Base-by-base conservation (phyloP, 2,888 invertebrate genomes). In the Lucinisca nassula region DNA sequence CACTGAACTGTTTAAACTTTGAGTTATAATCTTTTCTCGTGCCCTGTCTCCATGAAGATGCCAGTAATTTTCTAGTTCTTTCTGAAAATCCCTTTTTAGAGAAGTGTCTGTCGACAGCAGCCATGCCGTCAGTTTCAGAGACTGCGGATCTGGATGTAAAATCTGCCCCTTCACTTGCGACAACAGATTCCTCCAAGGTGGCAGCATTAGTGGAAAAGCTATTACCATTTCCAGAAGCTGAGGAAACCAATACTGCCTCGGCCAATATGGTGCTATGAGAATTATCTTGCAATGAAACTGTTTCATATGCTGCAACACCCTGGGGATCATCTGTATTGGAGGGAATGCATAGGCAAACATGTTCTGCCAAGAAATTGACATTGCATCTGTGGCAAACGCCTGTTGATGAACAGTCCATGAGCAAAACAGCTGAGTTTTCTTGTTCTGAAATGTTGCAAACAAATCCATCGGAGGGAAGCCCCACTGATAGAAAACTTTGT, bases 261-360 rank as follows among this genome's bases (percentile, higher is more conserved):
- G 85, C 85, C 85, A 85, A 10, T 58, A 6, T 14, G 81, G 85
- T 0, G 82, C 81, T 40, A 85, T 85, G 12, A 82, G 49, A 49
- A 85, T 85, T 72, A 86, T 55, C 45, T 27, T 70, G 73, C 85
- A 85, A 21, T 72, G 51, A 40, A 67, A 85, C 32, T 85, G 55
- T 67, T 81, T 45, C 27, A 81, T 55, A 37, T 81, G 81, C 12
- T 61, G 27, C 32, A 79, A 40, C n/a, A 67, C 77, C 49, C 38
- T 81, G 55, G 80, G 81, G 55, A 80, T 67, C 32, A 85, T 14
- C 21, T 73, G 58, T n/a, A 85, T 79, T 76, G 84, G 84, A 30
- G 77, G 85, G 30, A 73, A 81, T 6, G 81, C 81, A 79, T 84
- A 84, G 14, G 38, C 84, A 78, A 77, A 85, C 81, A 85, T 81